Evolutionary conservation across 2,113 vertebrate species (phyloP), one percentile per base, ranked within the genome.

Genomic region (Pachypanchax playfairii): DNA sequence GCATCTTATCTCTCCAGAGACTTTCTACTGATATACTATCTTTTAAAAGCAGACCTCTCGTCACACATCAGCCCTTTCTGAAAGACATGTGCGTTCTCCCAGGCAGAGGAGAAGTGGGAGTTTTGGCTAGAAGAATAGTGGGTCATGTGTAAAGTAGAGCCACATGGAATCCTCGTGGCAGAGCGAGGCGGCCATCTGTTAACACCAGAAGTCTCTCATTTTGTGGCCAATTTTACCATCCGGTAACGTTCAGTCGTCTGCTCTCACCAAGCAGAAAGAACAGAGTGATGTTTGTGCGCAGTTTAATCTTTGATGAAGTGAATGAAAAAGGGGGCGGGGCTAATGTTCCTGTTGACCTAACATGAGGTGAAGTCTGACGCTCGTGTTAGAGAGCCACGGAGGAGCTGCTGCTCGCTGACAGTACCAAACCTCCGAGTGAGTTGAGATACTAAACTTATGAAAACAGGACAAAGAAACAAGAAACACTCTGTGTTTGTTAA

Each of bases 121-220:
- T 65, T 75, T 82, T 83, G 83, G 85, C 80, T 54, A 56, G 46
- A 5, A 55, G 65, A 69, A 75, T 85, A 85, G 12, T 89, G 83
- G 89, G 88, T 89, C 85, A 83, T 84, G 77, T 88, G 80, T 87
- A 77, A 81, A 80, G 65, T 56, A 20, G 60, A 80, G 84, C 79
- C 83, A 81, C 85, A 88, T 87, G 86, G 84, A 88, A 64, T 69
- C 75, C 66, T 72, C 71, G 75, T 82, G 86, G 83, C 72, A 64
- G 79, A 84, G 79, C 15, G 42, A 78, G 59, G 79, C 61, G 26
- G 76, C 90, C 87, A 91, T 91, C 88, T 91, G 90, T 75, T 85
- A 55, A 58, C 56, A 81, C 80, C 88, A 88, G 89, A 88, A 87
- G 88, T 85, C 73, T 77, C 74, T 71, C 49, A 22, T 75, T 83